These are phyloP conservation scores for Nothoprocta pentlandii DNA, from an alignment of 2,113 vertebrate genomes.

Conservation along the genomic window DNA sequence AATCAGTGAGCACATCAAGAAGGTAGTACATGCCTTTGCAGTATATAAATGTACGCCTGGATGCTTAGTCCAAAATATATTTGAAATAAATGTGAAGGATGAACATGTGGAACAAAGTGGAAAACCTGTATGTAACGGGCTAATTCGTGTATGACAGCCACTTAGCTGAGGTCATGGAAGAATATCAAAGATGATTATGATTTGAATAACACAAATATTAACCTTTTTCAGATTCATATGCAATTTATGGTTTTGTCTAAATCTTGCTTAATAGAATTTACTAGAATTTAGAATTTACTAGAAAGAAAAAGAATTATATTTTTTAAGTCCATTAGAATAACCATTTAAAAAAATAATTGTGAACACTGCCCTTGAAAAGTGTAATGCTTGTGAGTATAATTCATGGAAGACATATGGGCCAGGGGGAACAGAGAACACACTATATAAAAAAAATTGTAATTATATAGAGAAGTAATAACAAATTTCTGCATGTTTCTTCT, in stretches of 20 bases:
- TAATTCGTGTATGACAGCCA: not conserved
- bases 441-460: not conserved
- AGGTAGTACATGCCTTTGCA: not conserved
- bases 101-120: not conserved
- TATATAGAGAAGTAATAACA: not conserved
- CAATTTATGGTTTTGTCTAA: not conserved
- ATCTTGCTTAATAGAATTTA: not conserved
- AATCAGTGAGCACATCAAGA: not conserved
- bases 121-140: not conserved
- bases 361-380: not conserved
- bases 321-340: not conserved
- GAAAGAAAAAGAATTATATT: not conserved
- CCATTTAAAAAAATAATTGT: not conserved
- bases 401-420: not conserved
- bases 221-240: rapidly evolving
- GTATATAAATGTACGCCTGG: not conserved
- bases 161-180: not conserved
- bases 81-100: not conserved
- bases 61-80: not conserved
- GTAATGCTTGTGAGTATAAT: not conserved
- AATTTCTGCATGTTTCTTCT: not conserved
- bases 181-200: not conserved
- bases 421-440: not conserved
- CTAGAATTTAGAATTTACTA: not conserved
- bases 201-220: not conserved